These are phyloP conservation scores for Leiothrix lutea DNA, from an alignment of 2,113 vertebrate species.

Conservation along the genomic window DNA sequence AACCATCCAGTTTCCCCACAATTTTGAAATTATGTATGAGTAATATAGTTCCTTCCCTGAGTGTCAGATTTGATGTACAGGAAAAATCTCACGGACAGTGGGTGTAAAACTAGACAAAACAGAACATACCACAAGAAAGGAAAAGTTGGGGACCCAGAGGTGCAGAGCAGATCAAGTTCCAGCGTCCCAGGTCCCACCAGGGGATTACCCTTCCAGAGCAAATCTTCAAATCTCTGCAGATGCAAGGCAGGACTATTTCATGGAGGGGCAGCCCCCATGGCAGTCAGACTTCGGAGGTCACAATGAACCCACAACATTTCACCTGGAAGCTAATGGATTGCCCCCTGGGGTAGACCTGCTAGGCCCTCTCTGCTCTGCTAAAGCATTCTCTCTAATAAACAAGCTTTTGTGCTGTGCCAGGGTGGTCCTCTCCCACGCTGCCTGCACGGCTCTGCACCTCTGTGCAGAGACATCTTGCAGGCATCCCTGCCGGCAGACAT, in stretches of 20 bases:
- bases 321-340: background rate
- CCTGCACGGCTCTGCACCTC: background rate
- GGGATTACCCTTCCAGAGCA: background rate
- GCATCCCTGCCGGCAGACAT: background rate
- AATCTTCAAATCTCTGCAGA: background rate
- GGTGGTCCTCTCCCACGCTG: background rate
- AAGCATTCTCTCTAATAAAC: background rate
- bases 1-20: background rate
- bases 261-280: background rate
- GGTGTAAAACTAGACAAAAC: background rate
- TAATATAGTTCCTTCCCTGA: background rate
- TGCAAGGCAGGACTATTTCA: background rate
- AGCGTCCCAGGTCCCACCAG: background rate
- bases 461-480: background rate
- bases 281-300: background rate
- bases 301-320: background rate
- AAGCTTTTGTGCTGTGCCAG: background rate
- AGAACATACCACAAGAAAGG: background rate
- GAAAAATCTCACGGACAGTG: background rate
- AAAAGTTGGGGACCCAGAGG: fast-evolving
- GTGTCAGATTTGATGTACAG: background rate
- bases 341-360: background rate
- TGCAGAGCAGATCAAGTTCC: fast-evolving
- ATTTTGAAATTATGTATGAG: conserved; percentile 27
- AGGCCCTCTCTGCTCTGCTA: background rate